These are phyloP conservation scores for Drosophila yakuba DNA, from an alignment of 1,140 invertebrate species.

Conservation along the genomic window DNA sequence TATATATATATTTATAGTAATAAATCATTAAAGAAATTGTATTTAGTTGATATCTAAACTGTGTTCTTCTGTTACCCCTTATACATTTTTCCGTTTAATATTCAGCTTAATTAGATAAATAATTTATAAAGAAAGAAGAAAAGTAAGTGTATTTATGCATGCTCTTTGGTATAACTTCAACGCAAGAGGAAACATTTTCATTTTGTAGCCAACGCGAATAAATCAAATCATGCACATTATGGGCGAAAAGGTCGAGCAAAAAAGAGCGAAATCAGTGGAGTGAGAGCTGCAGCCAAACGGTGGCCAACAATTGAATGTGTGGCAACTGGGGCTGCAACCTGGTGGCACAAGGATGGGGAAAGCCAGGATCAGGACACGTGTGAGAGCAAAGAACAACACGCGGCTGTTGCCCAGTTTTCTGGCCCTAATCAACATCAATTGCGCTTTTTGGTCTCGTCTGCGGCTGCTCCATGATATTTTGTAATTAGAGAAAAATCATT, in stretches of 20 bases:
- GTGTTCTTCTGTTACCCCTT: too few species aligned
- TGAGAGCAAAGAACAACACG: neutral
- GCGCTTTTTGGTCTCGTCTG: constrained; percentile 35
- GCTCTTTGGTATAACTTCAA: neutral
- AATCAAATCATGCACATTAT: constrained; percentile 40
- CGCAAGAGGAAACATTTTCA: constrained; percentile 17
- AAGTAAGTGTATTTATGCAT: constrained; percentile 5
- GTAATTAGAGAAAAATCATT: constrained; percentile 71
- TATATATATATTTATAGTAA: too few species aligned
- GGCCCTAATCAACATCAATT: constrained; percentile 71
- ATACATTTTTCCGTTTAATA: too few species aligned
- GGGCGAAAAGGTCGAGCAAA: neutral
- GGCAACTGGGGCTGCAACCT: neutral
- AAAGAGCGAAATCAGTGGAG: neutral
- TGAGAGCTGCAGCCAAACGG: constrained; percentile 17
- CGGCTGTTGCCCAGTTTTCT: constrained; percentile 11
- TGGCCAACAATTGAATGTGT: constrained; percentile 29
- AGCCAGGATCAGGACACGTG: neutral
- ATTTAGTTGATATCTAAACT: too few species aligned
- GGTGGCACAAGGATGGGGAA: neutral
- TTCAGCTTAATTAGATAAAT: too few species aligned
- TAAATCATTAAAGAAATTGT: too few species aligned
- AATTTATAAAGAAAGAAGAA: too few species aligned
- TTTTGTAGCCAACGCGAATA: constrained; percentile 2
- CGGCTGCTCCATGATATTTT: constrained; percentile 54